Base-by-base conservation (phyloP, 2,113 vertebrate species). In the Vombatus ursinus region DNA sequence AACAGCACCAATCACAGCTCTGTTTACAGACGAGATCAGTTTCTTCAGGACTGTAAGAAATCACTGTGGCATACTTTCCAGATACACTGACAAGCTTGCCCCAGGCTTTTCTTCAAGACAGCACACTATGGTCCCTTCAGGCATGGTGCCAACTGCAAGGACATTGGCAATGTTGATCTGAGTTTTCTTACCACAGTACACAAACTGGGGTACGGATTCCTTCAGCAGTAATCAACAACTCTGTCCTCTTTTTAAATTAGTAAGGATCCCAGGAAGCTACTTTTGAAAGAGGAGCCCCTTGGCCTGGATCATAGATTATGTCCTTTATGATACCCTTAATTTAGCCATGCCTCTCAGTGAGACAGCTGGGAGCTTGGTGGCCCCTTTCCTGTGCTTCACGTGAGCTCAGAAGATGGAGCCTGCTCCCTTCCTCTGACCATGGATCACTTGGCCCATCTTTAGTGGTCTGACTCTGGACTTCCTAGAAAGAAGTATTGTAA, bases 301-400 rank as follows among this genome's bases (percentile, higher is more conserved):
- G 99, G 96, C 99, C 99, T 0, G 99, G 99, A 96, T 99, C 99
- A 0, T 99, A 99, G 96, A 99, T 99, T 93, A 99, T 99, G 94
- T 99, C 99, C 99, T 99, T 99, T 61, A 99, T 99, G 49, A 99
- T 99, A 89, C 99, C 99, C 96, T 99, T 99, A 97, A 99, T 99
- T 98, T 99, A 99, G 0, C 99, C 99, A 97, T 99, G 99, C 3
- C 99, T 99, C 98, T 99, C 99, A 3, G 99, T 99, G 52, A 99
- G 14, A 52, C 14, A 19, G 51, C 51, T 14, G 2, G 14, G 14
- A 52, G 51, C 51, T 52, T 99, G 94, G 99, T 99, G 23, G 99
- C 98, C 90, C 99, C 99, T 98, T 99, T 99, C 53, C 99, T 99
- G 98, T 99, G 99, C 96, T 99, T 99, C 94, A 99, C 99, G 91